Percentiles rank a stretch among this genome's conserved stretches.
Conservation (phyloP, 2,888 invertebrate species). For the Beris chalybata region DNA sequence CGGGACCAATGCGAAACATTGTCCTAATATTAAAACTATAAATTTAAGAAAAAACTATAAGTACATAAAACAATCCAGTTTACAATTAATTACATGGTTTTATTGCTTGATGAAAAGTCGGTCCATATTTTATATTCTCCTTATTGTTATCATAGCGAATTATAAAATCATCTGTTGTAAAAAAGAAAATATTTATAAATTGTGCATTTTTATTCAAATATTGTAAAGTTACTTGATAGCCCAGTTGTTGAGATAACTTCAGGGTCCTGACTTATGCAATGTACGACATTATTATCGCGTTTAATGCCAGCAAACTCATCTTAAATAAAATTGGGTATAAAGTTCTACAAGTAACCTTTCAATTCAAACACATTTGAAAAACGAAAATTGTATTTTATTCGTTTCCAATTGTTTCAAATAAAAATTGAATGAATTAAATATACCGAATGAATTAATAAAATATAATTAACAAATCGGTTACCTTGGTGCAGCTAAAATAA, state of each 20-base stretch:
- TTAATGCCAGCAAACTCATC: not conserved
- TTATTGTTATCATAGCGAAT: not conserved
- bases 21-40: conserved; percentile 55
- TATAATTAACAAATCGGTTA: too few relatives aligned
- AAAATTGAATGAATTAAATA: too few relatives aligned
- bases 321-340: not conserved
- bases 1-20: conserved; percentile 57
- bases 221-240: too few relatives aligned
- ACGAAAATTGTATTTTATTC: too few relatives aligned
- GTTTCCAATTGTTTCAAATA: too few relatives aligned
- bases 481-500: too few relatives aligned
- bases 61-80: not conserved
- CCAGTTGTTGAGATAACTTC: too few relatives aligned
- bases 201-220: not conserved
- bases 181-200: not conserved
- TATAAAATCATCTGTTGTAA: not conserved
- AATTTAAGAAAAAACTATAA: conserved; percentile 48
- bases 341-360: not conserved
- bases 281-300: not conserved
- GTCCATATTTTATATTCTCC: conserved; percentile 1
- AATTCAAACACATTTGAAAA: not conserved
- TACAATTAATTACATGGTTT: conserved; percentile 20
- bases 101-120: conserved; percentile 26
- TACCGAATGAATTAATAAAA: too few relatives aligned
- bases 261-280: not conserved